phyloP scores from a whole-genome alignment of 2,888 invertebrate genomes.

The Synergus umbraculus region DNA sequence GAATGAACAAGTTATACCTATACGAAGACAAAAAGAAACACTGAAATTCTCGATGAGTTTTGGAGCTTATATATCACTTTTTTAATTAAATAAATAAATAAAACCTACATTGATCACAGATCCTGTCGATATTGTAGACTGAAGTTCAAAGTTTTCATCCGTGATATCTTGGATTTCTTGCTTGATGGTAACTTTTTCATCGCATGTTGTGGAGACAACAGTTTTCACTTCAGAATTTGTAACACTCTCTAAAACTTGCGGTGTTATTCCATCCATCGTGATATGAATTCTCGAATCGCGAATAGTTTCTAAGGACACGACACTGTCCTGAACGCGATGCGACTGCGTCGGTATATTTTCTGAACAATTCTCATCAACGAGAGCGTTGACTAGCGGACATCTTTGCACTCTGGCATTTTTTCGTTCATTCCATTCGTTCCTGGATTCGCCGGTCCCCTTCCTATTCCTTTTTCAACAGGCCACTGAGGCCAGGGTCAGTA shows the following conservation, averaged over 20 bases:
- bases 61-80: neutral
- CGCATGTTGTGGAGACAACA: neutral
- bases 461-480: constrained; percentile 7
- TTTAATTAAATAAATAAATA: neutral
- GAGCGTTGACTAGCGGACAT: constrained; percentile 29
- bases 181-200: neutral
- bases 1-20: neutral
- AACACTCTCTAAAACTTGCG: neutral
- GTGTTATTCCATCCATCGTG: neutral
- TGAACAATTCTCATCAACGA: neutral
- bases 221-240: neutral
- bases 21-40: neutral
- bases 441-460: constrained; percentile 35
- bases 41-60: neutral
- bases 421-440: constrained; percentile 16
- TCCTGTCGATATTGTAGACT: neutral
- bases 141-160: neutral
- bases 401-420: constrained; percentile 31
- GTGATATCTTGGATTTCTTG: neutral
- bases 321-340: constrained; percentile 1
- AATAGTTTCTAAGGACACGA: neutral
- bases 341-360: neutral
- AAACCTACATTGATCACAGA: neutral
- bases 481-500: neutral
- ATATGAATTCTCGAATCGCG: neutral